Evolutionary conservation across 1,140 invertebrate species (phyloP).

Genomic region (Drosophila cardini): DNA sequence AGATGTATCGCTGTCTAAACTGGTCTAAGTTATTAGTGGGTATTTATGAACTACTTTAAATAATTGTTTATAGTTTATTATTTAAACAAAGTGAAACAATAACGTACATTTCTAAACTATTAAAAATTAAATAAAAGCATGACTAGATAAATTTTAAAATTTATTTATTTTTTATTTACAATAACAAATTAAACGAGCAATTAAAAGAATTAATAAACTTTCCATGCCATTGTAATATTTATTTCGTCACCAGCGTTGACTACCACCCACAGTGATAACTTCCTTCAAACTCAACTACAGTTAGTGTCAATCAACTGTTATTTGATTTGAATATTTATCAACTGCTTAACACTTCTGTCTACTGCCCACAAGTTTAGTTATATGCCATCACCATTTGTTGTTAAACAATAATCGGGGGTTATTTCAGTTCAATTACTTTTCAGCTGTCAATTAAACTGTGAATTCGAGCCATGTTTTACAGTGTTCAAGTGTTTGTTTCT

Average conservation of each 20-base stretch:
- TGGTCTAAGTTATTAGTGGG: background rate
- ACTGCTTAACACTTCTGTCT: slow-evolving; percentile 6
- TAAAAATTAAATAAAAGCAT: too few relatives aligned
- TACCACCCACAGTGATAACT: too few relatives aligned
- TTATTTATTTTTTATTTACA: too few relatives aligned
- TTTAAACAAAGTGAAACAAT: too few relatives aligned
- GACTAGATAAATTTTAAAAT: too few relatives aligned
- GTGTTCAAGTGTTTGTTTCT: slow-evolving; percentile 25
- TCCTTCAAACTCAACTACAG: background rate
- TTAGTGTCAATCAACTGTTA: background rate
- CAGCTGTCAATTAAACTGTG: slow-evolving; percentile 59
- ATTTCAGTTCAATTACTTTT: slow-evolving; percentile 60
- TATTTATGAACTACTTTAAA: too few relatives aligned
- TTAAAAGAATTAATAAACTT: too few relatives aligned
- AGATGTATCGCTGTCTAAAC: slow-evolving; percentile 18
- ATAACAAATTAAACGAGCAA: too few relatives aligned
- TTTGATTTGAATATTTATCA: slow-evolving; percentile 5
- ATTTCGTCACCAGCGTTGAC: too few relatives aligned
- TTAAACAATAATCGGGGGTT: slow-evolving; percentile 43
- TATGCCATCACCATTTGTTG: slow-evolving; percentile 36
- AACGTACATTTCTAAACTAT: too few relatives aligned
- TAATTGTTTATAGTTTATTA: too few relatives aligned
- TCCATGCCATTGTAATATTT: too few relatives aligned
- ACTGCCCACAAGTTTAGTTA: slow-evolving; percentile 7
- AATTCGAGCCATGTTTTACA: slow-evolving; percentile 43